A percentile compares a stretch with the other conserved stretches of the same genome.
Conservation (phyloP, 2,113 vertebrate genomes). For the Protobothrops mucrosquamatus region DNA sequence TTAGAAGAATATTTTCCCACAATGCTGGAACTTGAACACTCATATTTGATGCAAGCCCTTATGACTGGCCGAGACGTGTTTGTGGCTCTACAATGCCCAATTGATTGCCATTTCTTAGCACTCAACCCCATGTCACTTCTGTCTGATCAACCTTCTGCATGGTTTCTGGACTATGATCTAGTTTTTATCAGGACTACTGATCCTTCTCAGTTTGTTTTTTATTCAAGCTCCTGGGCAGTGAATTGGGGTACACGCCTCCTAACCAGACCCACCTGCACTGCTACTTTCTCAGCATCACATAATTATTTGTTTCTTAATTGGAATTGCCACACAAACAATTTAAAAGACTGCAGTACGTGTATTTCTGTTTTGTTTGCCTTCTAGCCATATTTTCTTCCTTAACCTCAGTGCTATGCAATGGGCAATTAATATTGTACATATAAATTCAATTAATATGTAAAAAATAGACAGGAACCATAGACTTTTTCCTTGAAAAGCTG, state of each 20-base stretch:
- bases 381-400: background rate
- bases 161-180: background rate
- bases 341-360: background rate
- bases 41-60: background rate
- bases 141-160: background rate
- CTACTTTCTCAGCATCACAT: background rate
- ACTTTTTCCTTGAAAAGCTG: conserved; percentile 5
- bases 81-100: background rate
- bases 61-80: background rate
- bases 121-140: background rate
- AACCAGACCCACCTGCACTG: background rate
- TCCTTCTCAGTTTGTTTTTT: background rate
- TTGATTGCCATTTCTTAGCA: background rate
- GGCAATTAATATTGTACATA: conserved; percentile 14
- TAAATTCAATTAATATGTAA: conserved; percentile 24
- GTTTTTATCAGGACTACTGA: background rate
- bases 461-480: conserved; percentile 3
- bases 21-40: too few species aligned
- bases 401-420: background rate
- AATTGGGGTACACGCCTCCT: background rate
- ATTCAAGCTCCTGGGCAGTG: background rate
- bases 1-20: background rate
- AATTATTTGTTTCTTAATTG: background rate
- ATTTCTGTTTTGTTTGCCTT: background rate
- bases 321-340: background rate